Conservation (phyloP, 2,113 vertebrate species). For the Martes martes region DNA sequence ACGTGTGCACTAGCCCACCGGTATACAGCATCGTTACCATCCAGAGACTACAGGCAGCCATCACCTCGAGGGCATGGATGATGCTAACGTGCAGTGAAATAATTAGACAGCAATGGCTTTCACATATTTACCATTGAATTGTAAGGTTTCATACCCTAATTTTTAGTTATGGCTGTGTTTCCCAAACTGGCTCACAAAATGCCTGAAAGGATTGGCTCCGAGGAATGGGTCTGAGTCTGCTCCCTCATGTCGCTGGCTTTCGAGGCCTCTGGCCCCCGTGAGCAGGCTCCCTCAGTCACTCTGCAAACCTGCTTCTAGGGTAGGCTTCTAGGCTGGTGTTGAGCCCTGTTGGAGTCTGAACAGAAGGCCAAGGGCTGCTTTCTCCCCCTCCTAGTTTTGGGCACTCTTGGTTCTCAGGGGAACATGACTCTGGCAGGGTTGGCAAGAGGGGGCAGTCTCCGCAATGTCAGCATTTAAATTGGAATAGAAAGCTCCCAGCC, state of each 20-base stretch:
- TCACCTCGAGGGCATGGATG: not conserved
- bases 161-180: not conserved
- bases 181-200: not conserved
- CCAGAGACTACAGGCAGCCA: not conserved
- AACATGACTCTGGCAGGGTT: not conserved
- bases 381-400: not conserved
- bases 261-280: too few relatives aligned
- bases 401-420: not conserved
- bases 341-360: not conserved
- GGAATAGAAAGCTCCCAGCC: not conserved
- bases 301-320: not conserved
- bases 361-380: not conserved
- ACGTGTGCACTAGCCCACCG: rapidly evolving
- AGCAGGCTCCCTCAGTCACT: not conserved
- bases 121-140: not conserved
- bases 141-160: not conserved
- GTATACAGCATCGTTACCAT: not conserved
- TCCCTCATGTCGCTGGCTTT: not conserved
- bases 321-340: rapidly evolving
- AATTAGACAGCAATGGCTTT: not conserved
- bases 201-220: not conserved
- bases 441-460: not conserved
- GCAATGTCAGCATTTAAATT: not conserved
- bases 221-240: not conserved
- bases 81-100: not conserved